Evolutionary conservation across 1,140 invertebrate genomes (phyloP), one percentile per base, ranked within the genome.

Genomic region (Metopolophium dirhodum): DNA sequence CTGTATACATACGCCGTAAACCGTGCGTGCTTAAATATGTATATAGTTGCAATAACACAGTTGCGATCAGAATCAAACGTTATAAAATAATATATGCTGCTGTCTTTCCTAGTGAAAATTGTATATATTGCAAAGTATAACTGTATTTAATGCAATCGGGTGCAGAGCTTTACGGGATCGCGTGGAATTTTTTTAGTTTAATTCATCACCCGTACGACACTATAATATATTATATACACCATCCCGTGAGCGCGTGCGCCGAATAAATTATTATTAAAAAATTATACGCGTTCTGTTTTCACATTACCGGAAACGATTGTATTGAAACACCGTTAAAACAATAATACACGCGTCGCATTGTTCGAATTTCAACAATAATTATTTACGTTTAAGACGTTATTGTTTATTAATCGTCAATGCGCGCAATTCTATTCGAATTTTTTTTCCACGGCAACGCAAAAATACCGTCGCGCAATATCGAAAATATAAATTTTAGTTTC

Each of bases 241-340:
- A 61, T 61, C 30, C 7, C 57, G 57, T 14, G 11, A 30, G 18
- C 61, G 4, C 61, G 14, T 77, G 61, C 30, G n/a, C n/a, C 61
- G 30, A 77, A 77, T 77, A 77, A n/a, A 77, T 77, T 77, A 35
- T 77, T 77, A n/a, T 26, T 9, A n/a, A 77, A 57, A 77, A 77
- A 77, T 77, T 77, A n/a, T 77, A n/a, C 14, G n/a, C 61, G 30
- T 35, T 77, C 14, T 77, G 61, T 68, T 77, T 77, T 77, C 30
- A n/a, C 61, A 77, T 77, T n/a, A 77, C 61, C 61, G 61, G 61
- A 77, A 77, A 77, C 61, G 61, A n/a, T 77, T 77, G 61, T 77
- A 77, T n/a, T n/a, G 30, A 77, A 77, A 77, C 61, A 77, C n/a
- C 4, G 30, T 77, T 77, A 35, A n/a, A 77, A 77, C 61, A 77